Evolutionary conservation across 2,113 vertebrate genomes (phyloP).

Genomic region (Plotosus lineatus): DNA sequence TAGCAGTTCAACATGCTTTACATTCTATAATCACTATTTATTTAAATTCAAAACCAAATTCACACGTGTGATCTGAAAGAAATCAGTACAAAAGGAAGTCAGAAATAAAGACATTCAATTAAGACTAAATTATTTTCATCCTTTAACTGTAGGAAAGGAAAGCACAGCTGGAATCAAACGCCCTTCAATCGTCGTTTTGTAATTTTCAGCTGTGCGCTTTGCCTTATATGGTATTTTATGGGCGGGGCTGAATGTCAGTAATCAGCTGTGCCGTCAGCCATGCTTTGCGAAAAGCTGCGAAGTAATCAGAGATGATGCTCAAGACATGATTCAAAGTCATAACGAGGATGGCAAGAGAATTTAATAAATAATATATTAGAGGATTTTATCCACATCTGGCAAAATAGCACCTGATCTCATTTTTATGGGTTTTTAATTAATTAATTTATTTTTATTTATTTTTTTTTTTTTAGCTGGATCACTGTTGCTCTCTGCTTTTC

Average conservation of each 20-base stretch:
- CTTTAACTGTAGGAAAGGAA: neutral
- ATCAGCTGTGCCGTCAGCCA: neutral
- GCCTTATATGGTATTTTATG: neutral
- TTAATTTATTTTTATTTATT: too few relatives aligned
- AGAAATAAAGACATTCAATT: neutral
- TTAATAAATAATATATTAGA: too few relatives aligned
- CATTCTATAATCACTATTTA: neutral
- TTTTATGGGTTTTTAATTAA: too few relatives aligned
- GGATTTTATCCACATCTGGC: too few relatives aligned
- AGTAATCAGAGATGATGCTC: too few relatives aligned
- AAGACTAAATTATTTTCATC: neutral
- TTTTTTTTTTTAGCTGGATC: too few relatives aligned
- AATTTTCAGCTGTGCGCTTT: neutral
- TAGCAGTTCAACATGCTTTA: neutral
- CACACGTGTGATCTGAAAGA: neutral
- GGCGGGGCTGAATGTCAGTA: neutral
- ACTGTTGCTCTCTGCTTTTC: too few relatives aligned
- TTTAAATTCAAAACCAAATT: neutral
- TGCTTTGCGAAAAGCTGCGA: too few relatives aligned
- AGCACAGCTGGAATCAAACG: too few relatives aligned
- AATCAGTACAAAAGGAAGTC: neutral
- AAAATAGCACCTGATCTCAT: too few relatives aligned
- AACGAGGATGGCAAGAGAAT: too few relatives aligned
- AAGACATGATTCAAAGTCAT: too few relatives aligned
- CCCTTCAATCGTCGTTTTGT: neutral